Evolutionary conservation across 2,797 vertebrate genomes (phyloP).

Genomic region (Phalloptychus januarius): DNA sequence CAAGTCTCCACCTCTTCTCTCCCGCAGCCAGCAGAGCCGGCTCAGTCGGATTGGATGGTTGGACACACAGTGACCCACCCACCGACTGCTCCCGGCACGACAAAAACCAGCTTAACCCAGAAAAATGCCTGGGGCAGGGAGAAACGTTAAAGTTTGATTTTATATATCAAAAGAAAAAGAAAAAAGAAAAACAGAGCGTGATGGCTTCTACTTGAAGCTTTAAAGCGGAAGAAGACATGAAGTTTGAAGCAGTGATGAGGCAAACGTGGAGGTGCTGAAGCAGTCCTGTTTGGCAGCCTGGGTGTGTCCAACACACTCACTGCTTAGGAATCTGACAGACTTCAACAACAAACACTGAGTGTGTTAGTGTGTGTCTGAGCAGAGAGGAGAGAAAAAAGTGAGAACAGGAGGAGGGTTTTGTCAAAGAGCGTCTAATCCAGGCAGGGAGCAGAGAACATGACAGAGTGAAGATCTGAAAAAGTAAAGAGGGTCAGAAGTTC

Average conservation of each 20-base stretch:
- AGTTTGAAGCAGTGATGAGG: constrained; percentile 12
- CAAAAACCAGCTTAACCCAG: constrained; percentile 46
- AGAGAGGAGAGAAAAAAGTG: constrained; percentile 20
- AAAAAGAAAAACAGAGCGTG: background rate
- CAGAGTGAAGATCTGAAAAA: background rate
- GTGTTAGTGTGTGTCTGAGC: constrained; percentile 27
- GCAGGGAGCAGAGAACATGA: constrained; percentile 35
- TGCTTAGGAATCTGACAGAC: constrained; percentile 78
- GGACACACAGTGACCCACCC: constrained; percentile 37
- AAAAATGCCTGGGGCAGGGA: background rate
- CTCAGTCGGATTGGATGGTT: constrained; percentile 64
- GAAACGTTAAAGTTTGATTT: constrained; percentile 23
- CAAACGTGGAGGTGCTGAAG: constrained; percentile 26
- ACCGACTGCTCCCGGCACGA: constrained; percentile 49
- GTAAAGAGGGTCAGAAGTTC: background rate
- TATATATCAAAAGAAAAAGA: background rate
- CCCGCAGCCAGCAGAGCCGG: constrained; percentile 45
- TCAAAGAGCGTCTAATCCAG: constrained; percentile 49
- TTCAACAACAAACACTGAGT: constrained; percentile 42
- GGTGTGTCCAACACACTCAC: constrained; percentile 79
- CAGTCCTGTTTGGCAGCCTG: constrained; percentile 54
- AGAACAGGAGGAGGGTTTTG: constrained; percentile 17
- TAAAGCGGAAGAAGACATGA: background rate
- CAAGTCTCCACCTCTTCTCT: constrained; percentile 54
- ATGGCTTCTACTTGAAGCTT: constrained; percentile 6